Conservation (phyloP, 1,140 invertebrate genomes). For the Drosophila kanapiae region DNA sequence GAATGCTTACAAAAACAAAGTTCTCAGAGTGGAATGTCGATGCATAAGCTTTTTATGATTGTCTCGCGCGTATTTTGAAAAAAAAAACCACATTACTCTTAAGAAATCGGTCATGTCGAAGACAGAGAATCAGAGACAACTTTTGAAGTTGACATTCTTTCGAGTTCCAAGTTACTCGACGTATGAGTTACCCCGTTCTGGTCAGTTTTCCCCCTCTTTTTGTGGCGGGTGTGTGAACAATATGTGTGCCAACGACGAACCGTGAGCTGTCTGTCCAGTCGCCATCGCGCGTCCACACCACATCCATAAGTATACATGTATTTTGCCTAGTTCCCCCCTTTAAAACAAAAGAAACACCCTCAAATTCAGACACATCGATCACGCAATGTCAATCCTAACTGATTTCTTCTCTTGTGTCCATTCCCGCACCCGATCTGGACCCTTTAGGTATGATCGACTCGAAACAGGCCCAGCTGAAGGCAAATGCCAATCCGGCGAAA, state of each 20-base stretch:
- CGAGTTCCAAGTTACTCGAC: not conserved
- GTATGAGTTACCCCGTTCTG: constrained; percentile 8
- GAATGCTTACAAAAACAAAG: too few relatives aligned
- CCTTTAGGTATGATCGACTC: constrained; percentile 10
- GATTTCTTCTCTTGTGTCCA: constrained; percentile 15
- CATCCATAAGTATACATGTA: constrained; percentile 45
- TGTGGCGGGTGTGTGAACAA: constrained; percentile 41
- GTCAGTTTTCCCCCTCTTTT: constrained; percentile 10
- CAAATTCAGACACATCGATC: not conserved
- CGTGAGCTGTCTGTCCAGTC: constrained; percentile 25
- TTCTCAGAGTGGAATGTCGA: too few relatives aligned
- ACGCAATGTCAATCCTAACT: constrained; percentile 17
- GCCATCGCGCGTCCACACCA: constrained; percentile 21
- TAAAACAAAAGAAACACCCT: not conserved
- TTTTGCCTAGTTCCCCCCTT: constrained; percentile 14
- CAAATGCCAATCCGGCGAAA: constrained; percentile 5
- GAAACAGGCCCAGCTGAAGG: constrained; percentile 18
- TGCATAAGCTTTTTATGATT: too few relatives aligned
- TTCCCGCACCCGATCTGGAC: constrained; percentile 3
- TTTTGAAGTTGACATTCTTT: not conserved
- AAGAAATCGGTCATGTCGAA: constrained; percentile 4
- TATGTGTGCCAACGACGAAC: constrained; percentile 29
- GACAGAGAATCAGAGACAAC: not conserved
- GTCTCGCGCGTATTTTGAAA: not conserved
- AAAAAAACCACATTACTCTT: not conserved